Percentiles rank a stretch among this genome's conserved stretches.
Conservation (phyloP, 2,888 invertebrate species). For the Branchinecta sandiegonensis region DNA sequence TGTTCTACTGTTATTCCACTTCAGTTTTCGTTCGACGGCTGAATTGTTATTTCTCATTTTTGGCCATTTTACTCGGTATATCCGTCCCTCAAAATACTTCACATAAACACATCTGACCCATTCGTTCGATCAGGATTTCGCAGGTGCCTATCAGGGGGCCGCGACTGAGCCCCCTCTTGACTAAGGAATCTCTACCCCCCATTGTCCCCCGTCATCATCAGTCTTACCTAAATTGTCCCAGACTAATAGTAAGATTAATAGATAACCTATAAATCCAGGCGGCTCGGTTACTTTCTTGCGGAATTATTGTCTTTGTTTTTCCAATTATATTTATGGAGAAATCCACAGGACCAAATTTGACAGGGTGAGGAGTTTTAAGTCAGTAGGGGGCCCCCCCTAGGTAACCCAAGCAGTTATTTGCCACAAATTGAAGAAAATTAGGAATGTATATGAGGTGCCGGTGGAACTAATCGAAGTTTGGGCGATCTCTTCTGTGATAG, state of each 20-base stretch:
- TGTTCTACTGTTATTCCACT: too few relatives aligned
- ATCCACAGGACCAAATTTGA: conserved; percentile 3
- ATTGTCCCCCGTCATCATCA: conserved; percentile 9
- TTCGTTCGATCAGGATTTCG: not conserved
- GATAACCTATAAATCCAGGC: conserved; percentile 11
- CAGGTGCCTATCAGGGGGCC: conserved; percentile 15
- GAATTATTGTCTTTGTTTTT: conserved; percentile 14
- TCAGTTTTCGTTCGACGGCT: too few relatives aligned
- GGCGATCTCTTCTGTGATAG: too few relatives aligned
- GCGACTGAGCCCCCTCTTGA: not conserved
- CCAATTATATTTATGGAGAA: conserved; percentile 12
- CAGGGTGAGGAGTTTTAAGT: not conserved
- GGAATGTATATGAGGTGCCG: too few relatives aligned
- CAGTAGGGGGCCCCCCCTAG: not conserved
- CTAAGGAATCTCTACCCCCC: conserved; percentile 12
- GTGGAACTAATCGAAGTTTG: too few relatives aligned
- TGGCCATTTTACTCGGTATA: too few relatives aligned
- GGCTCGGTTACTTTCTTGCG: not conserved
- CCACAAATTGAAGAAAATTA: too few relatives aligned
- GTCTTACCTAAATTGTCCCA: conserved; percentile 16
- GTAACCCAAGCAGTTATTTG: too few relatives aligned
- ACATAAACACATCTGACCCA: too few relatives aligned
- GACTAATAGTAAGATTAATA: conserved; percentile 14
- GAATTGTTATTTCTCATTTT: too few relatives aligned
- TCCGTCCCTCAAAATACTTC: too few relatives aligned